Percentiles rank a stretch among this genome's conserved stretches.
Evolutionary conservation across 2,113 vertebrate genomes (phyloP).

Genomic region (Apodemus sylvaticus): DNA sequence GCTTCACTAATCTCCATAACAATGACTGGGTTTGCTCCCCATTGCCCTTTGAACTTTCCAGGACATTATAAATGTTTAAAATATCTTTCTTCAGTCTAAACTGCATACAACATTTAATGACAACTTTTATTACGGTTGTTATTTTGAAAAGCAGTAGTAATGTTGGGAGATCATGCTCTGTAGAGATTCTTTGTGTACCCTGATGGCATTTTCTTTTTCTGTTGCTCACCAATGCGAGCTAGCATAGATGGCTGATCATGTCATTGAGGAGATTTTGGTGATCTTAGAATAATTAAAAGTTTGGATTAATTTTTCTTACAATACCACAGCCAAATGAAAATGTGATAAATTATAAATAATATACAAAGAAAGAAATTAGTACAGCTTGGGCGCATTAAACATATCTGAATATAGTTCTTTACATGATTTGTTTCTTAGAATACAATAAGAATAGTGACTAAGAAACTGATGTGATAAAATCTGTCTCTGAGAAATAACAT

Average conservation of each 20-base stretch:
- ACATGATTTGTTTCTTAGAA: background rate
- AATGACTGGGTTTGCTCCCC: background rate
- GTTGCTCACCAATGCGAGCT: background rate
- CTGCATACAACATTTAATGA: too few species aligned
- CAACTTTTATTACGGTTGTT: background rate
- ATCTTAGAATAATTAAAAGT: background rate
- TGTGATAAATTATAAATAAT: background rate
- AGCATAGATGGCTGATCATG: background rate
- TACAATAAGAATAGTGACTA: background rate
- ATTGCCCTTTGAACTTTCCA: background rate
- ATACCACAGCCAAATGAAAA: background rate
- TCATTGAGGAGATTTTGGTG: background rate
- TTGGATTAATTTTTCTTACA: background rate
- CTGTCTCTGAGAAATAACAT: background rate
- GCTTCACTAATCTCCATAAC: background rate
- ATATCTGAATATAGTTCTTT: background rate
- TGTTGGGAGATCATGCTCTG: background rate
- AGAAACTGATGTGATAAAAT: background rate
- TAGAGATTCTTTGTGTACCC: rapidly evolving
- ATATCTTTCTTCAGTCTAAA: background rate
- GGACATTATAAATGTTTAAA: background rate
- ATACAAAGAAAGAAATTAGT: background rate
- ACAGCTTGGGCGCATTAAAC: background rate
- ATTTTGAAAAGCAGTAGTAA: background rate
- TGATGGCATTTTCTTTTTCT: background rate